phyloP scores from a whole-genome alignment of 2,888 invertebrate species.

The Phanerotoma sp. region DNA sequence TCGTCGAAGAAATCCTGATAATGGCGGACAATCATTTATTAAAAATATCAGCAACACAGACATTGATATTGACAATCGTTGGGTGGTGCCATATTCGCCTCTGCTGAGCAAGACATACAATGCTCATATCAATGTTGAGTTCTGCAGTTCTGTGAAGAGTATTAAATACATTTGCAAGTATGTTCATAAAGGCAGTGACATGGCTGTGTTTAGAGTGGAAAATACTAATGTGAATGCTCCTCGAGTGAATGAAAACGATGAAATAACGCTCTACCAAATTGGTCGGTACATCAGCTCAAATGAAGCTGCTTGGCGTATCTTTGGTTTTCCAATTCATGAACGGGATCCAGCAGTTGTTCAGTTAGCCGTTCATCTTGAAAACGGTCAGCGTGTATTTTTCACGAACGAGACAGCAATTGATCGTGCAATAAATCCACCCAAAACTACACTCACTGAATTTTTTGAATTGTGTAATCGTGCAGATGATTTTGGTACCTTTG shows the following conservation, averaged over 20 bases:
- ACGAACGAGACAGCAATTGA: slow-evolving; percentile 40
- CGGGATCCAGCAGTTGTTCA: slow-evolving; percentile 35
- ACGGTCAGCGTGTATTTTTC: slow-evolving; percentile 39
- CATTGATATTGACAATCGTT: slow-evolving; percentile 29
- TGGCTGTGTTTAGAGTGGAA: no score
- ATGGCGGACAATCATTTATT: background rate
- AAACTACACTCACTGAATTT: slow-evolving; percentile 24
- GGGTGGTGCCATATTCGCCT: slow-evolving; percentile 37
- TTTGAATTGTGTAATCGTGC: slow-evolving; percentile 23
- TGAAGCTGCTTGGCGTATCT: slow-evolving; percentile 23
- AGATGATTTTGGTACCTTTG: slow-evolving; percentile 23
- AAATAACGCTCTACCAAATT: slow-evolving; percentile 7
- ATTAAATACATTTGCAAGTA: slow-evolving; percentile 47
- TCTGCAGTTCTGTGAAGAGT: slow-evolving; percentile 46
- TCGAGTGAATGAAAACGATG: background rate
- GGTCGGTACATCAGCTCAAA: slow-evolving; percentile 33
- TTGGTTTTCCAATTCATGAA: slow-evolving; percentile 39
- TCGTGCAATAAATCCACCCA: slow-evolving; percentile 20
- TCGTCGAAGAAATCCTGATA: background rate
- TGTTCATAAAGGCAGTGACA: slow-evolving; percentile 40
- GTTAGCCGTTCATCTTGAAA: slow-evolving; percentile 39
- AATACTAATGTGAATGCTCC: background rate
- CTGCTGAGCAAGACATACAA: slow-evolving; percentile 35
- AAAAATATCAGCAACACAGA: background rate
- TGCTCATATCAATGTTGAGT: slow-evolving; percentile 53